Evolutionary conservation across 2,888 invertebrate genomes (phyloP).

Genomic region (Microctonus brassicae): DNA sequence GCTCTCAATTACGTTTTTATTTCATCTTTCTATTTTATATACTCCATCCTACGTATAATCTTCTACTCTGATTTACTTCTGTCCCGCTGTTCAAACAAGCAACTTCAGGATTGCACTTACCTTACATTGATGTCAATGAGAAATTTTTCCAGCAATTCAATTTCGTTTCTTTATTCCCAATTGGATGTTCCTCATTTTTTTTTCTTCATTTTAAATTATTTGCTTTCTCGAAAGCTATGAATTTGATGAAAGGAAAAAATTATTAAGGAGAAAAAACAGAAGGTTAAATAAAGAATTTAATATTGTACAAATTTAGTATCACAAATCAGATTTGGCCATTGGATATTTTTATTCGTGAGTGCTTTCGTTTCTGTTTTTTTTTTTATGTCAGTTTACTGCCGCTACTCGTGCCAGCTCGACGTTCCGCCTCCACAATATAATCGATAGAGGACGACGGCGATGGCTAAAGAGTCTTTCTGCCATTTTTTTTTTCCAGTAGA

Average conservation of each 20-base stretch:
- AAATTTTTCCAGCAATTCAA: conserved; percentile 18
- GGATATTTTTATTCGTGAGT: no score
- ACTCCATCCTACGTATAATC: not conserved
- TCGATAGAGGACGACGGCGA: not conserved
- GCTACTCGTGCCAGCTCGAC: not conserved
- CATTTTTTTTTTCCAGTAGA: not conserved
- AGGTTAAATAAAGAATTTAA: no score
- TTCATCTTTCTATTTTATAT: not conserved
- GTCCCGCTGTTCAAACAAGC: conserved; percentile 11
- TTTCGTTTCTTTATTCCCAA: not conserved
- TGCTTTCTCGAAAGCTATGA: no score
- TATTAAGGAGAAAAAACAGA: no score
- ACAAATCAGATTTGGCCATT: no score
- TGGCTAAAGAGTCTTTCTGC: not conserved
- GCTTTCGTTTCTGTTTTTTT: not conserved
- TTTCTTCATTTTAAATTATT: not conserved
- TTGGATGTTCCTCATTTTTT: not conserved
- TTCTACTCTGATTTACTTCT: not conserved
- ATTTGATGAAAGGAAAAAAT: no score
- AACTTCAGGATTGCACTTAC: not conserved
- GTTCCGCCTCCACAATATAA: not conserved
- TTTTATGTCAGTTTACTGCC: not conserved
- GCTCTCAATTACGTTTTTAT: not conserved
- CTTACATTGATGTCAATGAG: conserved; percentile 3
- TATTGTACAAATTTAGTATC: no score